These are phyloP conservation scores for Bubo scandiacus DNA, from an alignment of 2,113 vertebrate species.

Conservation along the genomic window DNA sequence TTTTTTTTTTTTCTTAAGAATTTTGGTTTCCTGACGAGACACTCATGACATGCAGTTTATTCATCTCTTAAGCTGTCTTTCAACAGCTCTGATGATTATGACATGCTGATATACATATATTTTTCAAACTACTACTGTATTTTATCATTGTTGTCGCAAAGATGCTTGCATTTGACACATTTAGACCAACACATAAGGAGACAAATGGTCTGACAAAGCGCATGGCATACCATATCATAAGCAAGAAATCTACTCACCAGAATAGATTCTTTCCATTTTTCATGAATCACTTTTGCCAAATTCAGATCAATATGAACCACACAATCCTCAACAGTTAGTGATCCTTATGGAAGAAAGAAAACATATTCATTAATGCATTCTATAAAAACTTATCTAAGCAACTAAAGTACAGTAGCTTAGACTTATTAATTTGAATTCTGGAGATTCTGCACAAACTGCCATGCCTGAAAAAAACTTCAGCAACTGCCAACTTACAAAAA, in stretches of 20 bases:
- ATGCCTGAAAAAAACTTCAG: neutral
- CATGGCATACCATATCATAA: neutral
- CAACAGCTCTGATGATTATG: neutral
- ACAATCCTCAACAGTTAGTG: constrained; percentile 86
- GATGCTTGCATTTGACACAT: neutral
- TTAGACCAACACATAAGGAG: neutral
- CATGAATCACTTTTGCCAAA: constrained; percentile 91
- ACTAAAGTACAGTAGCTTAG: neutral
- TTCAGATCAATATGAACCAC: constrained; percentile 92
- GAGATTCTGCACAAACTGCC: neutral
- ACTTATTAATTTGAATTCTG: neutral
- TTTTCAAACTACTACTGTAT: neutral
- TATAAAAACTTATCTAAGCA: neutral
- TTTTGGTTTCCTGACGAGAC: neutral
- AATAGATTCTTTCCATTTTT: constrained; percentile 95
- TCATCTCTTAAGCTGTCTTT: neutral
- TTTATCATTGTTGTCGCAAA: neutral
- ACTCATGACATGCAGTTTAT: neutral
- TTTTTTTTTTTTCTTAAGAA: neutral
- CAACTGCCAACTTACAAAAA: neutral
- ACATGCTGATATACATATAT: neutral
- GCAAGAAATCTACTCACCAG: constrained; percentile 79
- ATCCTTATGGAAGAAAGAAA: constrained; percentile 71
- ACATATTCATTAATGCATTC: neutral
- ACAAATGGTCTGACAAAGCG: neutral